A percentile compares a stretch with the other conserved stretches of the same genome.
Conservation (phyloP, 1,140 invertebrate genomes). For the Diachasmimorpha longicaudata region DNA sequence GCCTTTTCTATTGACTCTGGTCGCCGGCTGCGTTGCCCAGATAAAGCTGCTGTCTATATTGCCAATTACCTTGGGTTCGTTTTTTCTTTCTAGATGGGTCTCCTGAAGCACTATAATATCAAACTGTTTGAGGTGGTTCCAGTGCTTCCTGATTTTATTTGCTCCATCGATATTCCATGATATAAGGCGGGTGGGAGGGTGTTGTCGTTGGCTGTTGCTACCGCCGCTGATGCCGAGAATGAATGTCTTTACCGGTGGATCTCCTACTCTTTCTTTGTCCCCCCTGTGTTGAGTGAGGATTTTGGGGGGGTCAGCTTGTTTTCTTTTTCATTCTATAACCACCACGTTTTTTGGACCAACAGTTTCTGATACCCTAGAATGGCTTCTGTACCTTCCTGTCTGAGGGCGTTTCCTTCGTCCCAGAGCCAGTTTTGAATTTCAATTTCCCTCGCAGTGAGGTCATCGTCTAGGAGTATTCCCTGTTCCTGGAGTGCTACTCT, state of each 20-base stretch:
- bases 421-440: not conserved
- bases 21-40: constrained; percentile 13
- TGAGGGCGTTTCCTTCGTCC: not conserved
- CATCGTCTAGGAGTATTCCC: not conserved
- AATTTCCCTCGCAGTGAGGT: not conserved
- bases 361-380: not conserved
- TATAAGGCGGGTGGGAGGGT: not conserved
- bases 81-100: constrained; percentile 19
- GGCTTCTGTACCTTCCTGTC: not conserved
- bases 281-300: too few relatives aligned
- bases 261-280: too few relatives aligned
- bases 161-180: not conserved
- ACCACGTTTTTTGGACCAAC: not conserved
- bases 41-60: constrained; percentile 13
- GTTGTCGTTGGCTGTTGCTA: not conserved
- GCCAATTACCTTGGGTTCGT: not conserved
- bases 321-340: not conserved
- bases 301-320: not conserved
- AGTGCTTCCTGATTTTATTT: not conserved
- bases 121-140: constrained; percentile 12
- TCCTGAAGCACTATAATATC: constrained; percentile 27
- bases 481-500: not conserved
- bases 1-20: not conserved
- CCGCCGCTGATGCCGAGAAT: not conserved
- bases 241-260: too few relatives aligned